Conservation (phyloP, 2,888 invertebrate species). For the Megamerina dolium region DNA sequence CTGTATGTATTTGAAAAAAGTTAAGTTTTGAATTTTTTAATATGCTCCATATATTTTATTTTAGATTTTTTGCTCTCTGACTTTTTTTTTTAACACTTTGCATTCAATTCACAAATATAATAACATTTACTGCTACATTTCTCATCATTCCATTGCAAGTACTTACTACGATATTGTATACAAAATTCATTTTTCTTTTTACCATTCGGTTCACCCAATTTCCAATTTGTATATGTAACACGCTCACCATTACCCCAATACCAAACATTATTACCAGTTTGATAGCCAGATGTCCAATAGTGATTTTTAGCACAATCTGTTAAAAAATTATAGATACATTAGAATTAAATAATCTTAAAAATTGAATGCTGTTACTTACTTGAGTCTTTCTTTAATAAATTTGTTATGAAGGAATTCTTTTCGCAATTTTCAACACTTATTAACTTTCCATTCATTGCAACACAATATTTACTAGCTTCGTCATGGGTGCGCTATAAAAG, state of each 20-base stretch:
- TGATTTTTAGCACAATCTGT: neutral
- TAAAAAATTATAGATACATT: neutral
- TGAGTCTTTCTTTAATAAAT: neutral
- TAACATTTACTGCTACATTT: neutral
- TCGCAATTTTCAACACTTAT: slow-evolving; percentile 4
- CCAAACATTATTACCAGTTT: neutral
- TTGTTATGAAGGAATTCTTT: slow-evolving; percentile 1
- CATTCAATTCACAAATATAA: slow-evolving; percentile 4
- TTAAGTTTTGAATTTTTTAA: no score
- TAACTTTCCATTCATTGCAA: neutral
- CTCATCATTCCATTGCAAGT: slow-evolving; percentile 5
- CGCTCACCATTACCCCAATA: neutral
- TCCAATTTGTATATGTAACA: slow-evolving; percentile 5
- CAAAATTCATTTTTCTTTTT: slow-evolving; percentile 1
- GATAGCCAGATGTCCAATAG: slow-evolving; percentile 3
- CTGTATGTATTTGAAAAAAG: no score
- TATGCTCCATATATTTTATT: no score
- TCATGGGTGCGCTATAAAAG: slow-evolving; percentile 4
- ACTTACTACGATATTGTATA: neutral
- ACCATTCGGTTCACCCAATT: neutral
- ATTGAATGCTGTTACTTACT: neutral
- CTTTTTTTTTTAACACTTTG: neutral
- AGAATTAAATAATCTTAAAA: neutral
- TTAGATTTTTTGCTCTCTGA: no score
- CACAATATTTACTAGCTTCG: slow-evolving; percentile 1